phyloP scores from a whole-genome alignment of 2,113 vertebrate genomes.

The Piaya cayana region DNA sequence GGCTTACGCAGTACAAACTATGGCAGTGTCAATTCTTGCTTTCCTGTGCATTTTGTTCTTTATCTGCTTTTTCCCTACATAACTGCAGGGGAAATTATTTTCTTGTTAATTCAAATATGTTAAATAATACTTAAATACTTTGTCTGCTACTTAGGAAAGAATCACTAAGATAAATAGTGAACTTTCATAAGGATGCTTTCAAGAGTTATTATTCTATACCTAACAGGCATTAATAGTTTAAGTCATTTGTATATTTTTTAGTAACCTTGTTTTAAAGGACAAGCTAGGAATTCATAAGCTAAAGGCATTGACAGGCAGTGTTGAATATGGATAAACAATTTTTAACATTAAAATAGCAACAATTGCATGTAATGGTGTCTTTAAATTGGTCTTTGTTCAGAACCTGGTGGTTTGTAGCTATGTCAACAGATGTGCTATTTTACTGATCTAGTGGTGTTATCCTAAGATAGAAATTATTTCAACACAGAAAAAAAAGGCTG shows the following conservation, averaged over 20 bases:
- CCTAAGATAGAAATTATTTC: background rate
- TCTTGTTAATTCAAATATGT: background rate
- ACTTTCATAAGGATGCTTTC: background rate
- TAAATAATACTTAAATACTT: background rate
- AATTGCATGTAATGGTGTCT: background rate
- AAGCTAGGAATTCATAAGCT: background rate
- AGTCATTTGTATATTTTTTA: background rate
- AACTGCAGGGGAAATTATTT: background rate
- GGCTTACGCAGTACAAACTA: background rate
- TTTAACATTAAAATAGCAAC: background rate
- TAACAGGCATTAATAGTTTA: background rate
- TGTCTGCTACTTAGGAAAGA: slow-evolving; percentile 9
- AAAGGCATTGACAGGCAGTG: background rate
- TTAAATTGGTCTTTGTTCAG: background rate
- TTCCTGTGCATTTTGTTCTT: accelerated
- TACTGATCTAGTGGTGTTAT: slow-evolving; percentile 40
- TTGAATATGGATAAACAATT: background rate
- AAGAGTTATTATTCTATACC: background rate
- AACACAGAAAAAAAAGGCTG: background rate
- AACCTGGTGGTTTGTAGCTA: background rate
- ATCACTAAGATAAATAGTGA: background rate
- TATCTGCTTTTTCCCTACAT: background rate
- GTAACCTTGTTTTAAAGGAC: background rate
- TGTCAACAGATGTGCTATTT: background rate
- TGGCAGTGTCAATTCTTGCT: background rate